Conservation (phyloP, 2,888 invertebrate genomes). For the Dexiosoma caninum region DNA sequence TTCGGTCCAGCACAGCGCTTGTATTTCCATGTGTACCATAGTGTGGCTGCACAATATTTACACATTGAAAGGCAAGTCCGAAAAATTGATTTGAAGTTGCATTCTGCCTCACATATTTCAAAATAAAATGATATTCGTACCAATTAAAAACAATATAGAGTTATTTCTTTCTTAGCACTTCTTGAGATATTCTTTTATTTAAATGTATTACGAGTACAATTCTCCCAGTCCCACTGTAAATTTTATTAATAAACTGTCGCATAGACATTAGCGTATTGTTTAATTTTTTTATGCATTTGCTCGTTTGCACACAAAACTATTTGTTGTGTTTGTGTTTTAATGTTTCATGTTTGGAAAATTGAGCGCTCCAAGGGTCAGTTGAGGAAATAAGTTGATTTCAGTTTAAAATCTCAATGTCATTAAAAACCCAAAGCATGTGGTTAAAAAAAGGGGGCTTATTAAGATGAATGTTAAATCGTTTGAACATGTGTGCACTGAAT, state of each 20-base stretch:
- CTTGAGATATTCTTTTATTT: no score
- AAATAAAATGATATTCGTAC: no score
- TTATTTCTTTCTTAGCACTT: no score
- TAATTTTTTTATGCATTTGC: background rate
- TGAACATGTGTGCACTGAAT: slow-evolving; percentile 16
- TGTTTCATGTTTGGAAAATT: slow-evolving; percentile 32
- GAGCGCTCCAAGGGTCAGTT: slow-evolving; percentile 40
- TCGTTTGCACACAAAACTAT: background rate
- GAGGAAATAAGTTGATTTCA: slow-evolving; percentile 25
- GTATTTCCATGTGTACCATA: no score
- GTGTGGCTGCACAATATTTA: no score
- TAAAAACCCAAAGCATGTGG: background rate
- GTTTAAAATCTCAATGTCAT: background rate
- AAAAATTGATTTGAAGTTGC: no score
- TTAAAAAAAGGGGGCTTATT: slow-evolving; percentile 4
- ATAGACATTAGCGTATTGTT: slow-evolving; percentile 28
- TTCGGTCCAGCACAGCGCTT: no score
- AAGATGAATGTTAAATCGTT: slow-evolving; percentile 34
- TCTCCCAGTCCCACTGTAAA: slow-evolving; percentile 22
- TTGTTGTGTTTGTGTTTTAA: background rate
- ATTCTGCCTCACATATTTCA: no score
- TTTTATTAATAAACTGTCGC: slow-evolving; percentile 40
- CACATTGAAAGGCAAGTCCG: no score
- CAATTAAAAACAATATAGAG: no score
- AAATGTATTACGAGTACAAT: no score